Percentiles rank a stretch among this genome's conserved stretches.
Evolutionary conservation across 2,113 vertebrate species (phyloP).

Genomic region (Cranoglanis bouderius): DNA sequence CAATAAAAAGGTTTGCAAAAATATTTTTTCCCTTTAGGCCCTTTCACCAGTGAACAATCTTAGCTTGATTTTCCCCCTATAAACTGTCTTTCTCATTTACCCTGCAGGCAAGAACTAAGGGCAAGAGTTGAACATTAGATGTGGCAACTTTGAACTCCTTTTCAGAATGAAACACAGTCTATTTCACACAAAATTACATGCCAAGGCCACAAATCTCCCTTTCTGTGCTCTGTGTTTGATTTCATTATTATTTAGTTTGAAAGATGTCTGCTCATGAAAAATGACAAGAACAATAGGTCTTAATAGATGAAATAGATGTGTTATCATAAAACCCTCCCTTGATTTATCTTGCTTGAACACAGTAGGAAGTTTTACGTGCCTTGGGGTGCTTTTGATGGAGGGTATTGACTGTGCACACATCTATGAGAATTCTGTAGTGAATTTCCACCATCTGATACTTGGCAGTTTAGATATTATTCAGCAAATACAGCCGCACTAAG

Average conservation of each 20-base stretch:
- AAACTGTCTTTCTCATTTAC: background rate
- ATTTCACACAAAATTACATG: background rate
- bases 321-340: slow-evolving; percentile 38
- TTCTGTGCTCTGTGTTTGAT: slow-evolving; percentile 16
- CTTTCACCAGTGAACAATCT: background rate
- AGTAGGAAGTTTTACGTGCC: slow-evolving; percentile 26
- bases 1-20: background rate
- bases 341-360: slow-evolving; percentile 48
- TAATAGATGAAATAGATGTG: slow-evolving; percentile 38
- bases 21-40: background rate
- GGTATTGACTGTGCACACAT: slow-evolving; percentile 17
- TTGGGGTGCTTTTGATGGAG: slow-evolving; percentile 38
- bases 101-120: slow-evolving; percentile 45
- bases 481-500: background rate
- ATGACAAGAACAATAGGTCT: slow-evolving; percentile 25
- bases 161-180: slow-evolving; percentile 28
- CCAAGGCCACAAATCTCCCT: background rate
- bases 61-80: background rate
- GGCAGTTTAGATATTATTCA: slow-evolving; percentile 29
- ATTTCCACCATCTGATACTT: slow-evolving; percentile 39
- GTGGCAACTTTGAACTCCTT: slow-evolving; percentile 61
- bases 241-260: slow-evolving; percentile 42
- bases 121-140: slow-evolving; percentile 50
- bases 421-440: slow-evolving; percentile 40
- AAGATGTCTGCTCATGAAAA: slow-evolving; percentile 33